A percentile compares a stretch with the other conserved stretches of the same genome.
phyloP scores from a whole-genome alignment of 1,140 invertebrate species.

The Leptinotarsa texana region DNA sequence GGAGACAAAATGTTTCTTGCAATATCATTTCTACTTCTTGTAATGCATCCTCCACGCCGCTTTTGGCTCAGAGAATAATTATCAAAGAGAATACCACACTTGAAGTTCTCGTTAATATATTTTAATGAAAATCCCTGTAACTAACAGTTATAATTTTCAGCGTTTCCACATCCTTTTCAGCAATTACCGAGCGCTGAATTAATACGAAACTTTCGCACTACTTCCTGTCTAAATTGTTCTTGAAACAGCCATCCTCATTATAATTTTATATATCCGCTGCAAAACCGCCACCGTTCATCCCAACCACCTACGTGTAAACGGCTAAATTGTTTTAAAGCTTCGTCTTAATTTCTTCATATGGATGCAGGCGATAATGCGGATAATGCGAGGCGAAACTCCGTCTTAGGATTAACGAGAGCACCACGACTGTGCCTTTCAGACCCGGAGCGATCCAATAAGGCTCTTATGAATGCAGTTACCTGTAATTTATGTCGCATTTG shows the following conservation, averaged over 20 bases:
- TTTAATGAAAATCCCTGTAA: constrained; percentile 1
- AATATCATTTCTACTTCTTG: too few species aligned
- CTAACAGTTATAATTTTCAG: constrained; percentile 8
- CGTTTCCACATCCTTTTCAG: neutral
- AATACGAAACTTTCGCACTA: neutral
- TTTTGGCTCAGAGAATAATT: too few species aligned
- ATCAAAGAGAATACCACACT: neutral
- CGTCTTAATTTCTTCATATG: constrained; percentile 32
- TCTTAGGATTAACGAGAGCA: neutral
- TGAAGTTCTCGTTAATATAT: neutral
- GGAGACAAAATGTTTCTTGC: too few species aligned
- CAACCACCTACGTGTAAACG: constrained; percentile 24
- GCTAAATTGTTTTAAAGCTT: constrained; percentile 30
- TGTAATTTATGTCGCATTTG: neutral
- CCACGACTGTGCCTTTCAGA: neutral
- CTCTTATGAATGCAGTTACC: constrained; percentile 12
- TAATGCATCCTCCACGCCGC: too few species aligned
- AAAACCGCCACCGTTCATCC: constrained; percentile 9
- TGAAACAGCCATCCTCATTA: constrained; percentile 13
- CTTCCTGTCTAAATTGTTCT: neutral
- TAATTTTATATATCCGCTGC: constrained; percentile 19
- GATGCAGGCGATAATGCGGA: constrained; percentile 29
- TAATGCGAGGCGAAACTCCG: constrained; percentile 15
- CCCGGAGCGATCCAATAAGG: neutral
- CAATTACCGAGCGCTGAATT: neutral